Evolutionary conservation across 1,140 invertebrate species (phyloP).

Genomic region (Potamilus streckersoni): DNA sequence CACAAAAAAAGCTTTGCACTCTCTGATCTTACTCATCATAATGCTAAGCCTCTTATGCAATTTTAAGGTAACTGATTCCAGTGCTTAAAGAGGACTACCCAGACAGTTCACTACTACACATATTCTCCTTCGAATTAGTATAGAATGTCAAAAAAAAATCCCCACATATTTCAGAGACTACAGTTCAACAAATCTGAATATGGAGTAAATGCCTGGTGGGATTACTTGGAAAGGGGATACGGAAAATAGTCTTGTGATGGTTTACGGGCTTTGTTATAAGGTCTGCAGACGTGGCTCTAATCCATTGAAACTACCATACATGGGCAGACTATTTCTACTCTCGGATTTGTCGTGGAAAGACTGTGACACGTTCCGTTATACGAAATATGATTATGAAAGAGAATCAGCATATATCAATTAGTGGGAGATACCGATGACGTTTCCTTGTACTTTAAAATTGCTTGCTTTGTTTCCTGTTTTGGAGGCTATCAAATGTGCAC

Average conservation of each 20-base stretch:
- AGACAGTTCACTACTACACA: slow-evolving; percentile 35
- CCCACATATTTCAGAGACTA: slow-evolving; percentile 4
- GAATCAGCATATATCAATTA: too few relatives aligned
- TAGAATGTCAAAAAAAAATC: slow-evolving; percentile 12
- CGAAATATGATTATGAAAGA: too few relatives aligned
- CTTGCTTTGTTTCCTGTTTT: too few relatives aligned
- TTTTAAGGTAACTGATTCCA: slow-evolving; percentile 19
- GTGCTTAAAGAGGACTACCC: slow-evolving; percentile 8
- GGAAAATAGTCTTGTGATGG: slow-evolving; percentile 37
- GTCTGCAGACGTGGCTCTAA: slow-evolving; percentile 31
- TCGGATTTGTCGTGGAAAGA: too few relatives aligned
- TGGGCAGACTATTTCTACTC: too few relatives aligned
- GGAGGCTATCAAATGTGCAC: too few relatives aligned
- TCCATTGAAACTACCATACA: slow-evolving; percentile 27
- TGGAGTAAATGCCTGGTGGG: slow-evolving; percentile 24
- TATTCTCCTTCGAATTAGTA: slow-evolving; percentile 35
- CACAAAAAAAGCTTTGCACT: slow-evolving; percentile 30
- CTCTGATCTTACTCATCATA: slow-evolving; percentile 25
- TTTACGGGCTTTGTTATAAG: slow-evolving; percentile 26
- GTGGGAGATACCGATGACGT: too few relatives aligned
- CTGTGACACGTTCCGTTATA: too few relatives aligned
- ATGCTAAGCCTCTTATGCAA: slow-evolving; percentile 20
- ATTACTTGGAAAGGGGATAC: slow-evolving; percentile 32
- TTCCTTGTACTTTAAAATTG: too few relatives aligned
- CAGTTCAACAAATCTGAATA: slow-evolving; percentile 9